Evolutionary conservation across 1,140 invertebrate species (phyloP).

Genomic region (Drosophila pectinifera): DNA sequence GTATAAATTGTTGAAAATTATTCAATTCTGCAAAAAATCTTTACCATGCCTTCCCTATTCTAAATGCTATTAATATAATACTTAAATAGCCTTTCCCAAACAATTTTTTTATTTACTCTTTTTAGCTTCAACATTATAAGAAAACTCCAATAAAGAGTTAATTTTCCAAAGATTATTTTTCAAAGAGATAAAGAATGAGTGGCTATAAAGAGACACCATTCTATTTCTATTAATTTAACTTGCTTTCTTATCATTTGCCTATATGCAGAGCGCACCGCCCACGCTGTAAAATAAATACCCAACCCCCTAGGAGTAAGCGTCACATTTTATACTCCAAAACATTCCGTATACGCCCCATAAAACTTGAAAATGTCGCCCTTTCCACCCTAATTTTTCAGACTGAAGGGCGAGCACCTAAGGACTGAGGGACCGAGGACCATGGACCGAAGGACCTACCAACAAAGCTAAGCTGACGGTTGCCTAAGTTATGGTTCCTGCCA

Average conservation of each 20-base stretch:
- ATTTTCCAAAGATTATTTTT: no score
- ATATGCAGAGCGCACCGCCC: constrained; percentile 55
- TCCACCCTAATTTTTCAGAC: constrained; percentile 42
- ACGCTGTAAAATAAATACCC: not conserved
- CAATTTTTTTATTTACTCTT: no score
- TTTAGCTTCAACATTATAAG: no score
- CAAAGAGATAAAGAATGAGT: not conserved
- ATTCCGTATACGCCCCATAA: constrained; percentile 62
- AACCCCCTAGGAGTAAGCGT: not conserved
- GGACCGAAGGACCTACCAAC: constrained; percentile 32
- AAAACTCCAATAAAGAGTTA: no score
- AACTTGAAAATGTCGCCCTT: constrained; percentile 39
- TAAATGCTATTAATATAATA: no score
- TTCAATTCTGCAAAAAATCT: no score
- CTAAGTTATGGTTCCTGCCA: constrained; percentile 52
- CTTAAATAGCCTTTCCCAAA: no score
- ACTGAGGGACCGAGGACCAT: not conserved
- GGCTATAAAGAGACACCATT: constrained; percentile 1
- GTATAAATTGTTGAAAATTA: no score
- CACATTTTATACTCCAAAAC: constrained; percentile 12
- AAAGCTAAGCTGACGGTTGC: constrained; percentile 37
- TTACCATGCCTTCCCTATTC: no score
- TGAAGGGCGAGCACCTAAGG: constrained; percentile 33
- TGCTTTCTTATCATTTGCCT: constrained; percentile 45
- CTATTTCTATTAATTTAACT: not conserved